Base-by-base conservation (phyloP, 1,140 invertebrate species). In the Gonioctena quinquepunctata region DNA sequence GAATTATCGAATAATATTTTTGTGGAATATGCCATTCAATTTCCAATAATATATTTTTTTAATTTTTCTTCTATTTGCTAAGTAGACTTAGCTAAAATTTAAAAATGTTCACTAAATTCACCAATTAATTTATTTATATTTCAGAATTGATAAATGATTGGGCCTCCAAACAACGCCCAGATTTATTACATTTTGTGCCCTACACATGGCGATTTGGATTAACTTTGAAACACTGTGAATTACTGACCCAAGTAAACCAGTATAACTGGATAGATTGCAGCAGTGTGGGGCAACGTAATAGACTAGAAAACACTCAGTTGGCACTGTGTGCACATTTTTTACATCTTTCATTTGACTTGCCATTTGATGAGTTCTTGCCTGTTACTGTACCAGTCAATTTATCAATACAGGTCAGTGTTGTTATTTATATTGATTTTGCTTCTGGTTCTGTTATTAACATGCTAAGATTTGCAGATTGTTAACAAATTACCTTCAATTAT, bases 221-320 rank as follows among this genome's bases (percentile, higher is more conserved):
- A 48, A 86, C 95, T 0, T 84, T 99, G 4, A 96, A 98, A 83
- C 95, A 98, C 81, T 99, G 99, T 86, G 97, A 99, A 85, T 85
- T 99, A 2, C 89, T 99, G 0, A 96, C 96, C 50, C 83, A 97
- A 6, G 92, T 95, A 69, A 99, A 99, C 86, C 95, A 99, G 81
- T 96, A 96, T 82, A 99, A 99, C 84, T 99, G 97, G 98, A 94
- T 99, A 74, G 97, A 99, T 83, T 98, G 96, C 76, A 96, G 95
- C 54, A 96, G 94, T 48, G 94, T 95, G 52, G 93, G 94, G 80
- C 94, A 96, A 84, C 71, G 74, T 60, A 80, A 77, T 48, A 72
- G 77, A 21, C 64, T 82, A 18, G 96, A 98, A 86, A 98, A 98
- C 84, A 93, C 93, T 79, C 94, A 96, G 80, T 88, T 98, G 66